Evolutionary conservation across 2,113 vertebrate species (phyloP), one percentile per base, ranked within the genome.

Genomic region (Phoenicopterus ruber): DNA sequence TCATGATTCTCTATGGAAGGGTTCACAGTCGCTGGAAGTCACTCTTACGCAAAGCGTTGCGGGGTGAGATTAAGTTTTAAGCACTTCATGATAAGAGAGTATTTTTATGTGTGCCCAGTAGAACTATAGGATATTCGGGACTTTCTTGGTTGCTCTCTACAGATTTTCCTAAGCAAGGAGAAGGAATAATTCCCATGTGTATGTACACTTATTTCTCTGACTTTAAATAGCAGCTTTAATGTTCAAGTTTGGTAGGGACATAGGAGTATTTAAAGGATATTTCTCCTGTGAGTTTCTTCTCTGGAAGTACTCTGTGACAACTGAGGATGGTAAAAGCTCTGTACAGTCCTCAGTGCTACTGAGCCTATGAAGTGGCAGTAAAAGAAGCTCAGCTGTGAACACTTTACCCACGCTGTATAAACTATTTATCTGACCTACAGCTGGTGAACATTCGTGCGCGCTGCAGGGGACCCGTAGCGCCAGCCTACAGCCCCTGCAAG

Each of bases 391-490:
- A 73, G 65, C 67, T 96, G 81, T 93, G 54, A 92, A 79, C 49
- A 22, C 71, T 95, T 93, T 84, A 42, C 52, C 50, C 79, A n/a
- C 31, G 44, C 63, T 77, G 26, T 94, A 92, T 93, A 93, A 95
- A 88, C 50, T 71, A 13, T 86, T 93, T 61, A 69, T 90, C 82
- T 91, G 91, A 94, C 94, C 90, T 91, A n/a, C 77, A 93, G 88
- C 94, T 85, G 93, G 88, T 84, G 67, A 87, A 70, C 69, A 40
- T 72, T 88, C 49, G 86, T 46, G 67, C 3, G 2, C 90, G 8
- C 92, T 82, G 95, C 62, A 34, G 90, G 91, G 34, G 70, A 54
- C 63, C 63, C 42, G 10, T 20, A 46, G 88, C 49, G 65, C 81
- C 95, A 94, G 77, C 57, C 86, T 76, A 47, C 78, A 77, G 91